Percentiles rank a stretch among this genome's conserved stretches.
phyloP scores from a whole-genome alignment of 2,888 invertebrate species.

The Pseudoips prasinana region DNA sequence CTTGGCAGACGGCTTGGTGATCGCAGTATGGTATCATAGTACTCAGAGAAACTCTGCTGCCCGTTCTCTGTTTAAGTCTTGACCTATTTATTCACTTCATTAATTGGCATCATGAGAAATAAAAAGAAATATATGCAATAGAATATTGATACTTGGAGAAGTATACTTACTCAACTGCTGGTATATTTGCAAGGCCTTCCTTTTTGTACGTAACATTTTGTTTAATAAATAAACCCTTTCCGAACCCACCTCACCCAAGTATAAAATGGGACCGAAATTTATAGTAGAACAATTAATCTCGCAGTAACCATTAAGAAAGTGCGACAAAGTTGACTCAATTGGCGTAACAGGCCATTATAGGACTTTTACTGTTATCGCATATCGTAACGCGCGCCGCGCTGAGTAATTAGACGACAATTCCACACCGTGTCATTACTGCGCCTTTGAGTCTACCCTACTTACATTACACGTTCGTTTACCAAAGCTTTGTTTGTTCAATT shows the following conservation, averaged over 20 bases:
- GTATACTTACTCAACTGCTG: too few relatives aligned
- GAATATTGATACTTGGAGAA: too few relatives aligned
- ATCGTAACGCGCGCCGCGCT: constrained; percentile 62
- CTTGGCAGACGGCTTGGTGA: too few relatives aligned
- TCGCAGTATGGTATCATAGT: too few relatives aligned
- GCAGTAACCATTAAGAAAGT: constrained; percentile 58
- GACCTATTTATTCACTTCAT: too few relatives aligned
- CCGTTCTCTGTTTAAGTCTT: too few relatives aligned
- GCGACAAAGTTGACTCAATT: constrained; percentile 65
- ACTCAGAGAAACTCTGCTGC: too few relatives aligned
- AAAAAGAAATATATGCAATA: too few relatives aligned
- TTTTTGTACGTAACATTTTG: too few relatives aligned
- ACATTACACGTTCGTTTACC: constrained; percentile 8
- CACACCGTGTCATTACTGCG: constrained; percentile 42
- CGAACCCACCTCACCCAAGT: constrained; percentile 16
- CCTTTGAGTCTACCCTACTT: constrained; percentile 22
- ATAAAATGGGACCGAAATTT: constrained; percentile 41
- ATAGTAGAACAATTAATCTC: constrained; percentile 53
- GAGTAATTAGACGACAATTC: constrained; percentile 70
- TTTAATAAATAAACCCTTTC: too few relatives aligned
- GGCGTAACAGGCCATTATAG: constrained; percentile 61
- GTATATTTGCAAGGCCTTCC: too few relatives aligned
- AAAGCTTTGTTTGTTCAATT: constrained; percentile 21
- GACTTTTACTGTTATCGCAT: constrained; percentile 77
- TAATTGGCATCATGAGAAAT: too few relatives aligned